Percentiles rank a stretch among this genome's conserved stretches.
These are phyloP conservation scores for Agraylea sexmaculata DNA, from an alignment of 1,140 invertebrate species.

Conservation along the genomic window DNA sequence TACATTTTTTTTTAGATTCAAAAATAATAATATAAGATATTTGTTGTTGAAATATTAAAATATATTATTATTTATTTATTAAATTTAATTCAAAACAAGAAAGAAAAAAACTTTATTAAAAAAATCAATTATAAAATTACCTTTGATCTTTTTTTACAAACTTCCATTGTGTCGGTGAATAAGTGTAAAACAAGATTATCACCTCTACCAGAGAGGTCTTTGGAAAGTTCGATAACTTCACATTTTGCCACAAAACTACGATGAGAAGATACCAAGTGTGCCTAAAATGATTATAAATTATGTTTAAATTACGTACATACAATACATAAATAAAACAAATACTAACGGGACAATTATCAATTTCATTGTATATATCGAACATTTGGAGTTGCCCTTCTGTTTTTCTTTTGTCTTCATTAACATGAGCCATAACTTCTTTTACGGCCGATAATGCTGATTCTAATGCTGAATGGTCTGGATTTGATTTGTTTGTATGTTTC, in stretches of 20 bases:
- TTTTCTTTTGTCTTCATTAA: conserved; percentile 94
- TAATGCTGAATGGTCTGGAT: conserved; percentile 73
- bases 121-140: conserved; percentile 25
- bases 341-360: conserved; percentile 88
- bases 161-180: conserved; percentile 88
- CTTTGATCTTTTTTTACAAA: conserved; percentile 78
- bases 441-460: conserved; percentile 76
- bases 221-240: conserved; percentile 81
- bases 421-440: conserved; percentile 88
- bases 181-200: conserved; percentile 82
- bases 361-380: conserved; percentile 96
- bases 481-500: conserved; percentile 78
- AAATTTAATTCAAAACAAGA: no score
- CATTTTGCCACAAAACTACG: conserved; percentile 75
- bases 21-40: no score
- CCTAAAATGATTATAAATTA: conserved; percentile 35
- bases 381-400: conserved; percentile 89
- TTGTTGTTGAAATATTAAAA: no score
- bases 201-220: conserved; percentile 73
- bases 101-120: not conserved
- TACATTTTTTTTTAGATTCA: no score
- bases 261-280: conserved; percentile 84
- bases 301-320: conserved; percentile 8
- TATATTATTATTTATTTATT: no score
- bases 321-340: not conserved